Base-by-base conservation (phyloP, 53 echinoderm and acorn worm genomes). In the Paracentrotus lividus region DNA sequence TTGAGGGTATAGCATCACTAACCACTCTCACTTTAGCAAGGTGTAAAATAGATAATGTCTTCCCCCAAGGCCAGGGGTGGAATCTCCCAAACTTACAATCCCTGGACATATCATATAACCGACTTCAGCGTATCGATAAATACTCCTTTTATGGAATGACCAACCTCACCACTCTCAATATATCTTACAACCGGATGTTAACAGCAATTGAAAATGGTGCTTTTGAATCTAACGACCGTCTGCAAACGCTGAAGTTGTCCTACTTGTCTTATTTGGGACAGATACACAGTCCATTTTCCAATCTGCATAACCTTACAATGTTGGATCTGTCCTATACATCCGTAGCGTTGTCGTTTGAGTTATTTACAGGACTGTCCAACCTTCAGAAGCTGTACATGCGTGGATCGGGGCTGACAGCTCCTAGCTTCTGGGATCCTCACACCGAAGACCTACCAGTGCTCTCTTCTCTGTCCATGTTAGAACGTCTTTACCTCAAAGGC, bases 141-240 rank as follows among this genome's bases (percentile, higher is more conserved):
- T 5, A 90, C 53, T 44, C 69, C 1, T 90, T 90, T 72, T 42
- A 49, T 16, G 90, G 90, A 47, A 43, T 90, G 68, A 18, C 69
- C 3, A 66, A 66, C 20, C 72, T 90, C 67, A 29, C 43, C 18
- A 69, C 43, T n/a, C 90, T 90, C 8, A 34, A 21, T 34, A 16
- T 90, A 69, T 44, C 44, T 15, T n/a, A 72, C 72, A 90, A 90
- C 53, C 49, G 34, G 33, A 31, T n/a, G n/a, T n/a, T 90, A 21
- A 51, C 47, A 27, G 24, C 42, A 2, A 69, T 68, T 72, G 44
- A 66, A 32, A 49, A 69, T 9, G 36, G 27, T 4, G 66, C 33
- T 5, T 90, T 90, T 72, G 65, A 20, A 33, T 49, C 49, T 1
- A 31, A 45, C 5, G 24, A 29, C 32, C 47, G 32, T 49, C 90